These are phyloP conservation scores for Chinchilla lanigera DNA, from an alignment of 2,113 vertebrate species.

Conservation along the genomic window DNA sequence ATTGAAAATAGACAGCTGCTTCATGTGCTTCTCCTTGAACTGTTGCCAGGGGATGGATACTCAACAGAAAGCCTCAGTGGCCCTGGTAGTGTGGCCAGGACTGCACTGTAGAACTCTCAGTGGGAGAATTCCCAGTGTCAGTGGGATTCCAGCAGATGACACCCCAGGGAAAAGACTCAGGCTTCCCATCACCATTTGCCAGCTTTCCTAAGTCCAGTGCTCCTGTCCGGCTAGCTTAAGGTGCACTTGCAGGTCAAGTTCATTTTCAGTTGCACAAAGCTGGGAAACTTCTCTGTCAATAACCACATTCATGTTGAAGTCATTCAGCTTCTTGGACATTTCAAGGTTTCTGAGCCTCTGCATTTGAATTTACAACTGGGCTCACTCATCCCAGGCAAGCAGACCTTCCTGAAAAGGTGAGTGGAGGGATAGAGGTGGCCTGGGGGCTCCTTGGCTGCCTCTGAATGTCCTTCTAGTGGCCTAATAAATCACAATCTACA, in stretches of 20 bases:
- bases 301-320: not conserved
- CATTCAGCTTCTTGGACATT: not conserved
- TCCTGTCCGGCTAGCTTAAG: not conserved
- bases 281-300: not conserved
- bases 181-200: fast-evolving
- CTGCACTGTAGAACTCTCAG: fast-evolving
- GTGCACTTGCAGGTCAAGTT: not conserved
- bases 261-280: not conserved
- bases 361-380: not conserved
- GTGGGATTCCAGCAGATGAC: fast-evolving
- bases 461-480: not conserved
- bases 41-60: not conserved
- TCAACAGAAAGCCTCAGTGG: not conserved
- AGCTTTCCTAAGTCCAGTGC: not conserved
- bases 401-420: not conserved
- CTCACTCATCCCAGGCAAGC: not conserved
- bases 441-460: not conserved
- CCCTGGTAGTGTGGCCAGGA: fast-evolving
- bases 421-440: not conserved
- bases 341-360: not conserved
- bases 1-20: conserved; percentile 33
- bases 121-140: not conserved
- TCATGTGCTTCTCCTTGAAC: not conserved
- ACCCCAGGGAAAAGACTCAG: fast-evolving
- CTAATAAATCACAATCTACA: not conserved